These are phyloP conservation scores for Delia radicum DNA, from an alignment of 1,140 invertebrate genomes.

Conservation along the genomic window DNA sequence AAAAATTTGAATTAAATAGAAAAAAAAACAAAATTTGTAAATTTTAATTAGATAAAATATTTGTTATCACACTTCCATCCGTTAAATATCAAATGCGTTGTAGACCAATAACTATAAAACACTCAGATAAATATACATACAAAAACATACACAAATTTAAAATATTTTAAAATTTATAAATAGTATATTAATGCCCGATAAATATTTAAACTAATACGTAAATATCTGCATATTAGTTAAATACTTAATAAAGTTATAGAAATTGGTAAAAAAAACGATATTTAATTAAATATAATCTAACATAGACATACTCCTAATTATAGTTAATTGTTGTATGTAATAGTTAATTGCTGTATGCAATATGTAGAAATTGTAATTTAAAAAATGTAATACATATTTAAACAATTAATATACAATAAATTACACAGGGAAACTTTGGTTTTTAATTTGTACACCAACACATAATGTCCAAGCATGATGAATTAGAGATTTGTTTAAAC, in stretches of 20 bases:
- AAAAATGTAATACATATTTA: too few species aligned
- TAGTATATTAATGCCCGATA: neutral
- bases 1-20: neutral
- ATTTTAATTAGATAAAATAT: neutral
- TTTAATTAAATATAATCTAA: neutral
- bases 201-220: neutral
- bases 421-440: too few species aligned
- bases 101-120: slow-evolving; percentile 1
- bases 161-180: neutral
- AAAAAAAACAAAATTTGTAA: neutral
- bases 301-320: neutral
- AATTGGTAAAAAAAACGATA: neutral
- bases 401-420: too few species aligned
- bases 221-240: neutral
- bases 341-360: neutral
- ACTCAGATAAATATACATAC: neutral
- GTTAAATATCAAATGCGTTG: slow-evolving; percentile 10
- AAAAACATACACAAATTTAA: neutral
- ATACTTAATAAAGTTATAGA: neutral
- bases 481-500: too few species aligned
- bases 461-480: too few species aligned
- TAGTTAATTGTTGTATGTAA: neutral
- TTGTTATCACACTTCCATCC: slow-evolving; percentile 15
- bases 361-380: too few species aligned
- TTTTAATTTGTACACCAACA: too few species aligned